Conservation (phyloP, 1,140 invertebrate genomes). For the Notospermus geniculatus region DNA sequence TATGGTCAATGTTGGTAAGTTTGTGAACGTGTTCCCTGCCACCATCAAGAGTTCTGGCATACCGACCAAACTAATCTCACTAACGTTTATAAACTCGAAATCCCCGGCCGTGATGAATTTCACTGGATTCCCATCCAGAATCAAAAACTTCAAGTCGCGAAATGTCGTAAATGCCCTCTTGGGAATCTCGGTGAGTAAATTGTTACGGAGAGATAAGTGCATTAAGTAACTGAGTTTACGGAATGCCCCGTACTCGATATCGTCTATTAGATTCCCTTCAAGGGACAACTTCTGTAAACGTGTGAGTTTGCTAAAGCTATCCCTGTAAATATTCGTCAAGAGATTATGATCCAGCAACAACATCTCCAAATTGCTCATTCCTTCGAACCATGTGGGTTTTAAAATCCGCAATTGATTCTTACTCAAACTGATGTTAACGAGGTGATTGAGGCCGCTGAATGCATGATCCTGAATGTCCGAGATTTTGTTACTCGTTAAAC, state of each 20-base stretch:
- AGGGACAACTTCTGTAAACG: conserved; percentile 38
- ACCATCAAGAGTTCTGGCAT: conserved; percentile 51
- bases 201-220: conserved; percentile 38
- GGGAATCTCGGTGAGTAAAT: conserved; percentile 30
- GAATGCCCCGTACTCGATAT: conserved; percentile 32
- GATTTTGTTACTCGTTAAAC: conserved; percentile 40
- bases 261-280: conserved; percentile 32
- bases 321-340: conserved; percentile 27
- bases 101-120: conserved; percentile 39
- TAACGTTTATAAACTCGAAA: conserved; percentile 46
- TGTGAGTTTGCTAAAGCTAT: conserved; percentile 32
- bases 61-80: conserved; percentile 46
- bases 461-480: conserved; percentile 35
- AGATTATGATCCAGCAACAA: conserved; percentile 37
- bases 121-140: conserved; percentile 41
- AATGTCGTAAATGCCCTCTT: conserved; percentile 29
- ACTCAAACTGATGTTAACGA: conserved; percentile 35
- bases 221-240: conserved; percentile 29
- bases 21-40: conserved; percentile 53
- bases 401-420: conserved; percentile 36
- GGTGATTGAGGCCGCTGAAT: conserved; percentile 38
- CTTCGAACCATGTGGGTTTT: conserved; percentile 35
- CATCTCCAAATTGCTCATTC: conserved; percentile 32
- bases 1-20: conserved; percentile 46
- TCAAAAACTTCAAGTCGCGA: conserved; percentile 35